phyloP scores from a whole-genome alignment of 2,888 invertebrate species.

The Gandaritis pyraliata region DNA sequence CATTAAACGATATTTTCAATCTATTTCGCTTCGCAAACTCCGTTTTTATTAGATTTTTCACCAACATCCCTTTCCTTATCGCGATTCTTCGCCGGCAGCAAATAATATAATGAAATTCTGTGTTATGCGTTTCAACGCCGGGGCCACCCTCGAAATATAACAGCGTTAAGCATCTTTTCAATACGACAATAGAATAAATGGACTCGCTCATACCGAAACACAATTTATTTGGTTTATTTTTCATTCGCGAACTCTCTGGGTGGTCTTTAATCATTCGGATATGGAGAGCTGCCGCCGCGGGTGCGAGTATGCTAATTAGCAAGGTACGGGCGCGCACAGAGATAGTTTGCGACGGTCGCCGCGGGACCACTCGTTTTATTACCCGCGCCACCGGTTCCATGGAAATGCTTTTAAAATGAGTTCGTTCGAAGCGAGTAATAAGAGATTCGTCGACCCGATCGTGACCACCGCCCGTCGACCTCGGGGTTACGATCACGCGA shows the following conservation, averaged over 20 bases:
- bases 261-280: slow-evolving; percentile 54
- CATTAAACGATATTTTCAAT: slow-evolving; percentile 68
- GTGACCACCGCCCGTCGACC: slow-evolving; percentile 37
- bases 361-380: slow-evolving; percentile 48
- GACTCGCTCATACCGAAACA: slow-evolving; percentile 41
- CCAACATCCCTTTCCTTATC: slow-evolving; percentile 58
- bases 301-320: slow-evolving; percentile 61
- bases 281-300: slow-evolving; percentile 44
- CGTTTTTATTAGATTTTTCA: slow-evolving; percentile 69
- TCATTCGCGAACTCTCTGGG: slow-evolving; percentile 44
- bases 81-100: slow-evolving; percentile 64
- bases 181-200: slow-evolving; percentile 57
- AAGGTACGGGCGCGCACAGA: slow-evolving; percentile 52
- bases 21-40: slow-evolving; percentile 54
- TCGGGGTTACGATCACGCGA: slow-evolving; percentile 34
- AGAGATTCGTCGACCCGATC: slow-evolving; percentile 34
- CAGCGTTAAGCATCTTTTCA: slow-evolving; percentile 59
- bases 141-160: slow-evolving; percentile 48
- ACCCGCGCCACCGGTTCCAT: slow-evolving; percentile 39
- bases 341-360: slow-evolving; percentile 49
- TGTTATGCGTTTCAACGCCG: slow-evolving; percentile 61
- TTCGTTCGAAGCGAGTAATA: slow-evolving; percentile 20
- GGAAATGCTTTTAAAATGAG: slow-evolving; percentile 47
- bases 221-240: slow-evolving; percentile 46
- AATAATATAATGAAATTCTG: slow-evolving; percentile 73